These are phyloP conservation scores for Abscondita cerata DNA, from an alignment of 2,888 invertebrate species.

Conservation along the genomic window DNA sequence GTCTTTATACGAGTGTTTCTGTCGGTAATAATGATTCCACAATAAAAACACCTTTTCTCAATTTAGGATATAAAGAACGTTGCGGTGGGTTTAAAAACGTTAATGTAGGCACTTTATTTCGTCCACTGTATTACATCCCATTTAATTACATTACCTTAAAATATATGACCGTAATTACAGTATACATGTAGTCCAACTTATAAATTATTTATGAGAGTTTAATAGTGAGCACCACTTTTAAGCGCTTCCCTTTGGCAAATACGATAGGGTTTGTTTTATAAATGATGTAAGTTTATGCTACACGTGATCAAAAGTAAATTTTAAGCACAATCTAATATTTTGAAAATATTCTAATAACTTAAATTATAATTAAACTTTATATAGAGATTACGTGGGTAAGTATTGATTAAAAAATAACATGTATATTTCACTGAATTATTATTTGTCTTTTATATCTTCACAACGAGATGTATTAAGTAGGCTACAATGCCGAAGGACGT, in stretches of 20 bases:
- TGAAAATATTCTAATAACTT: no score
- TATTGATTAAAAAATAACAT: no score
- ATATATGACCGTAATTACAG: slow-evolving; percentile 19
- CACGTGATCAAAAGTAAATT: slow-evolving; percentile 28
- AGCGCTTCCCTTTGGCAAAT: slow-evolving; percentile 19
- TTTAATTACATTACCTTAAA: slow-evolving; percentile 20
- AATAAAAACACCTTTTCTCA: slow-evolving; percentile 28
- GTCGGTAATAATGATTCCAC: slow-evolving; percentile 44
- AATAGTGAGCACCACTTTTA: slow-evolving; percentile 25
- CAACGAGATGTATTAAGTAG: no score
- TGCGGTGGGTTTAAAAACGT: slow-evolving; percentile 4
- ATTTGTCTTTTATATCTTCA: no score
- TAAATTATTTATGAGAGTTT: slow-evolving; percentile 25
- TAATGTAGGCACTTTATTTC: background rate
- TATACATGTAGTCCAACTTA: slow-evolving; percentile 18
- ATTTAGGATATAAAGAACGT: slow-evolving; percentile 17
- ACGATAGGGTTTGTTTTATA: slow-evolving; percentile 20
- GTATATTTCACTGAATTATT: no score
- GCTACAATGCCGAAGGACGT: no score
- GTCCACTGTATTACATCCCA: slow-evolving; percentile 13
- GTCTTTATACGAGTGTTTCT: slow-evolving; percentile 46
- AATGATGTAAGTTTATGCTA: slow-evolving; percentile 22
- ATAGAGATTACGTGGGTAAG: no score
- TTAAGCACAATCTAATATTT: no score
- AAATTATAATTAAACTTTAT: no score